Percentiles rank a stretch among this genome's conserved stretches.
phyloP scores from a whole-genome alignment of 53 echinoderm and acorn worm species.

The Crossaster papposus region DNA sequence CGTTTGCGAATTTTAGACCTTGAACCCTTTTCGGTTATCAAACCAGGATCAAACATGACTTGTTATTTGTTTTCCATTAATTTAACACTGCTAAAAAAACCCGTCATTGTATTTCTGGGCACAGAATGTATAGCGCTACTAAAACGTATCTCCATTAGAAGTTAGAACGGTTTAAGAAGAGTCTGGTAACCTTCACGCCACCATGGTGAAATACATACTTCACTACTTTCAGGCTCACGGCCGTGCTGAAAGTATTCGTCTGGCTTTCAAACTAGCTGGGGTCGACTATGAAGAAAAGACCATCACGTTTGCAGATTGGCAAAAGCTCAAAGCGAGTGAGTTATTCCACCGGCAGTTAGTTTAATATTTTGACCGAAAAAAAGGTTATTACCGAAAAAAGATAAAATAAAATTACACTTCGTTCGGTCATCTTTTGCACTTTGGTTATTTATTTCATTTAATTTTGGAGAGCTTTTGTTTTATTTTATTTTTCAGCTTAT shows the following conservation, averaged over 20 bases:
- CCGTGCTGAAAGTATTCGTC: conserved; percentile 5
- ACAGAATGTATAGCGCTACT: no score
- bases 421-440: not conserved
- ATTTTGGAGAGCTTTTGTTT: not conserved
- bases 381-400: no score
- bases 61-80: no score
- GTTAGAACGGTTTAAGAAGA: not conserved
- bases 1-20: no score
- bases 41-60: no score
- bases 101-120: no score
- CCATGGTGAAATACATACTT: conserved; percentile 16
- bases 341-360: not conserved
- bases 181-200: not conserved
- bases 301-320: conserved; percentile 4
- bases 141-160: no score
- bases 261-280: conserved; percentile 14
- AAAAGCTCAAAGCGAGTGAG: not conserved
- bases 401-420: not conserved
- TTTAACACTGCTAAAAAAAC: no score
- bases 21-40: no score
- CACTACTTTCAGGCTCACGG: conserved; percentile 2
- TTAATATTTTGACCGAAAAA: no score
- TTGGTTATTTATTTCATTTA: not conserved
- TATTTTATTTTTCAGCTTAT: no score
- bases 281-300: conserved; percentile 8